phyloP scores from a whole-genome alignment of 2,113 vertebrate genomes.

The Todiramphus saurophagus region DNA sequence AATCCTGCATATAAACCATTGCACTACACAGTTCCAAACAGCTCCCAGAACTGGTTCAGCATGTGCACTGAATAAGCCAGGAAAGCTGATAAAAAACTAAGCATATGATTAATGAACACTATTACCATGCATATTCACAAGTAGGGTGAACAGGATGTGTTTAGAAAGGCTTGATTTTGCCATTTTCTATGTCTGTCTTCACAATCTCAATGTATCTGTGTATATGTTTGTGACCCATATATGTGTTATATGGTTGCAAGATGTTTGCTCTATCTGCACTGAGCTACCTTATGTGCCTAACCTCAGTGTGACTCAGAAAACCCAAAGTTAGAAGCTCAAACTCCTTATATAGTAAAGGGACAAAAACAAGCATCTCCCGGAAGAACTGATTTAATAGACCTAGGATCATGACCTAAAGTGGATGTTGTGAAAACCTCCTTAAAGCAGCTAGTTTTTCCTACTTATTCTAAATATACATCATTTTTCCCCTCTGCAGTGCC shows the following conservation, averaged over 20 bases:
- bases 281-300: not conserved
- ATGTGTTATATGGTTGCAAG: not conserved
- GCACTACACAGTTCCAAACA: not conserved
- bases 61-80: not conserved
- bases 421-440: slow-evolving; percentile 19
- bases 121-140: not conserved
- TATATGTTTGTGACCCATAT: not conserved
- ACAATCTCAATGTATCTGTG: not conserved
- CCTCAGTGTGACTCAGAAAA: slow-evolving; percentile 5
- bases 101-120: not conserved
- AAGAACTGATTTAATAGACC: slow-evolving; percentile 10
- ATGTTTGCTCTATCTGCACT: not conserved
- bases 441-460: slow-evolving; percentile 19
- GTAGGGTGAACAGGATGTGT: not conserved
- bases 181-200: not conserved
- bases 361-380: not conserved
- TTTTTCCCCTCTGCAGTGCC: not conserved
- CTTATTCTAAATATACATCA: slow-evolving; percentile 16
- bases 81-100: not conserved
- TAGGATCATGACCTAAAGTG: slow-evolving; percentile 1
- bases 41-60: not conserved
- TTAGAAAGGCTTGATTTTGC: not conserved
- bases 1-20: not conserved
- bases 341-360: slow-evolving; percentile 44
- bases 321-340: slow-evolving; percentile 15